Evolutionary conservation across 2,888 invertebrate species (phyloP).

Genomic region (Maniola hyperantus): DNA sequence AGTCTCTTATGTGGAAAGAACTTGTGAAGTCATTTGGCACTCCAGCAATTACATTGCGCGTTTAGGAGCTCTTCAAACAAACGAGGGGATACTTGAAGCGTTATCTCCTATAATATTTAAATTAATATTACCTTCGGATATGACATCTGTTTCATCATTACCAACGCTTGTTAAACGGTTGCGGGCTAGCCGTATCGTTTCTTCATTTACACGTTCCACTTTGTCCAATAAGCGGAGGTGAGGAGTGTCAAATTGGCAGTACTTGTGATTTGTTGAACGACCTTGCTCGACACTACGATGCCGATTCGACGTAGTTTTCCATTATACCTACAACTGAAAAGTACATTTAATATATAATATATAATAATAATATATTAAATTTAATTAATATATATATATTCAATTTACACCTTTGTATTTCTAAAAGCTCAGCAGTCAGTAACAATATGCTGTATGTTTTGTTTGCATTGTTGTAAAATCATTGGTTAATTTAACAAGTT

Average conservation of each 20-base stretch:
- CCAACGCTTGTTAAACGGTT: conserved; percentile 63
- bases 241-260: conserved; percentile 71
- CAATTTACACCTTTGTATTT: neutral
- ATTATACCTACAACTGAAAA: conserved; percentile 35
- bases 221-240: conserved; percentile 75
- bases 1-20: neutral
- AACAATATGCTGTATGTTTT: neutral
- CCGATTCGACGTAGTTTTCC: conserved; percentile 42
- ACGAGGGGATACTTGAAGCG: conserved; percentile 29
- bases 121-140: conserved; percentile 71
- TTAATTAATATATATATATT: too few relatives aligned
- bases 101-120: conserved; percentile 54
- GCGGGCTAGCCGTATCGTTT: conserved; percentile 67
- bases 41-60: neutral
- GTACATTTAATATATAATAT: too few relatives aligned
- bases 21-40: neutral
- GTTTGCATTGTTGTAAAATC: neutral
- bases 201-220: conserved; percentile 79
- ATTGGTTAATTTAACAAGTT: neutral
- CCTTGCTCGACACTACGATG: conserved; percentile 51
- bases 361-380: too few relatives aligned
- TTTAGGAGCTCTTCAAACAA: neutral
- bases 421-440: neutral
- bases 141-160: conserved; percentile 65
- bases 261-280: conserved; percentile 61